Base-by-base conservation (phyloP, 2,888 invertebrate species). In the Iphiclides podalirius region DNA sequence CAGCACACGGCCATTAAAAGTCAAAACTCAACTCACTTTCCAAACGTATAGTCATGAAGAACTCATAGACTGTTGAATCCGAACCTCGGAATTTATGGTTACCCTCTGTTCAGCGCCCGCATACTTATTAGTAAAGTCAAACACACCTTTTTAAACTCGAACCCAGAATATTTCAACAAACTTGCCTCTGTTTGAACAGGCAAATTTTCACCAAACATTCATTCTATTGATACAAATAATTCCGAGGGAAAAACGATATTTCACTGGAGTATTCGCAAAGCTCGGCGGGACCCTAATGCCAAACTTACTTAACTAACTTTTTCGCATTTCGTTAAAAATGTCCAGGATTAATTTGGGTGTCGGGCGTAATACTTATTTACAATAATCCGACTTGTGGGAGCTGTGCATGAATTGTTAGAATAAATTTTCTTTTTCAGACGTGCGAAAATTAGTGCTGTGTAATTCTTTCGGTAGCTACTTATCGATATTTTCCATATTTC, bases 201-300 rank as follows among this genome's bases (percentile, higher is more conserved):
- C 61, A 74, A 77, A 75, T 77, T 75, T 66, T 64, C 58, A 60
- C 60, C 75, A 75, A 81, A 81, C 79, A 80, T 75, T 85, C 78
- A 79, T 75, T 86, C 72, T 81, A 86, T 87, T 84, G 85, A 81
- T 87, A 84, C 76, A 81, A 86, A 85, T 83, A 79, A 84, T 84
- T 78, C 68, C 71, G 70, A 53, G 60, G 68, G 67, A 70, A 70
- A 68, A 74, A 67, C 79, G 68, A 85, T 87, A 87, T 79, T 81
- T 86, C 75, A 79, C 67, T 54, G 63, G 57, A 60, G 72, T 67
- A 72, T 77, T 75, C 67, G 66, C 67, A 68, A 70, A 76, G 74
- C 66, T 69, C 63, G 59, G 66, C 72, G 64, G 60, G 65, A 62
- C 53, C 54, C 57, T 53, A 61, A 54, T 37, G 51, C 62, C 53